Percentiles rank a stretch among this genome's conserved stretches.
These are phyloP conservation scores for Bombylius discolor DNA, from an alignment of 2,888 invertebrate species.

Conservation along the genomic window DNA sequence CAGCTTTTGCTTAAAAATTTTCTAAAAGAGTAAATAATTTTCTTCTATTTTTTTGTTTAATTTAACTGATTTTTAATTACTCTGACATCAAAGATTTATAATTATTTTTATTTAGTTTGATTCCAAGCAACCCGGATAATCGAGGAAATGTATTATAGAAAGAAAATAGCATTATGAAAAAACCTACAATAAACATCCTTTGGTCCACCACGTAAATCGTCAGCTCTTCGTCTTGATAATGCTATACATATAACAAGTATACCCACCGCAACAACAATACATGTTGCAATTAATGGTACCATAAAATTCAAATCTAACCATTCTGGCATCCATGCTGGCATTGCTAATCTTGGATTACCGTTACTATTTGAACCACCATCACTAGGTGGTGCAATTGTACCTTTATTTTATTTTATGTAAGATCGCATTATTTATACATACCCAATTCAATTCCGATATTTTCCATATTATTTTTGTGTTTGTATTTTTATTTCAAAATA, in stretches of 20 bases:
- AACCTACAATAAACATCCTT: conserved; percentile 65
- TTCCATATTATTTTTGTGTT: not conserved
- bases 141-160: conserved; percentile 17
- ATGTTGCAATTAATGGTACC: conserved; percentile 78
- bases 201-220: conserved; percentile 70
- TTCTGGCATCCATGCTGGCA: conserved; percentile 64
- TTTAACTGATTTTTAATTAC: conserved; percentile 6
- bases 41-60: not conserved
- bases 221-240: conserved; percentile 64
- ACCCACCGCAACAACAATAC: conserved; percentile 81
- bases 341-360: conserved; percentile 39
- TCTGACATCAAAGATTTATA: no score
- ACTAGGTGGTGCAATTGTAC: conserved; percentile 67
- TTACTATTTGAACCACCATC: conserved; percentile 38
- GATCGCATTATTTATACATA: not conserved
- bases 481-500: not conserved
- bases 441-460: not conserved
- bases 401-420: conserved; percentile 35
- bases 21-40: no score
- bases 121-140: no score
- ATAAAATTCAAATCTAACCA: conserved; percentile 85
- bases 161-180: conserved; percentile 12
- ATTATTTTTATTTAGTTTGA: no score
- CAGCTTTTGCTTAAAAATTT: no score
- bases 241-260: conserved; percentile 84